These are phyloP conservation scores for Periophthalmus modestus DNA, from an alignment of 2,113 vertebrate species.

Conservation along the genomic window DNA sequence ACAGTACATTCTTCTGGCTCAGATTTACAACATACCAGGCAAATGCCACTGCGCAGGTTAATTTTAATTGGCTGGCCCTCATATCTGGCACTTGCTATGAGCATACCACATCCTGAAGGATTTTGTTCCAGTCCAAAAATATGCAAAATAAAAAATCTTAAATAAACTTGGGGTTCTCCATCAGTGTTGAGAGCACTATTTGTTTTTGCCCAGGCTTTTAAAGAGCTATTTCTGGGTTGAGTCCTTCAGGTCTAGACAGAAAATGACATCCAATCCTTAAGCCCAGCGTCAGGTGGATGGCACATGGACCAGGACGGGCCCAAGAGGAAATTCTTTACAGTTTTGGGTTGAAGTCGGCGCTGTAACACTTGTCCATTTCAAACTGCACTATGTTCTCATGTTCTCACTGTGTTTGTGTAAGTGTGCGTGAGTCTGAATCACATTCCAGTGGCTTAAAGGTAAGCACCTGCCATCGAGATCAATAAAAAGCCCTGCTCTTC, in stretches of 20 bases:
- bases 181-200: constrained; percentile 37
- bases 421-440: constrained; percentile 18
- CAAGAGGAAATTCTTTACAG: constrained; percentile 58
- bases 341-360: constrained; percentile 10
- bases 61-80: constrained; percentile 17
- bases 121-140: constrained; percentile 52
- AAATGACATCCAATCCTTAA: constrained; percentile 49
- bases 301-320: constrained; percentile 39
- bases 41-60: constrained; percentile 5
- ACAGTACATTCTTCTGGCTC: constrained; percentile 41
- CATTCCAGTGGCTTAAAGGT: constrained; percentile 23
- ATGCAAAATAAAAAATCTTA: constrained; percentile 46
- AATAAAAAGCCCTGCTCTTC: constrained; percentile 38
- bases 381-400: constrained; percentile 84
- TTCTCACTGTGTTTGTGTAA: constrained; percentile 62
- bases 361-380: constrained; percentile 77
- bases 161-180: constrained; percentile 53
- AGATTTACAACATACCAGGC: constrained; percentile 16
- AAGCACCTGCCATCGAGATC: constrained; percentile 42
- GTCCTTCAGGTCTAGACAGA: constrained; percentile 67
- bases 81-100: constrained; percentile 14
- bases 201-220: constrained; percentile 51
- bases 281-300: constrained; percentile 45
- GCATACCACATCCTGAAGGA: constrained; percentile 34
- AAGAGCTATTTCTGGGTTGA: constrained; percentile 58